phyloP scores from a whole-genome alignment of 1,140 invertebrate species.

The Brachionus calyciflorus region DNA sequence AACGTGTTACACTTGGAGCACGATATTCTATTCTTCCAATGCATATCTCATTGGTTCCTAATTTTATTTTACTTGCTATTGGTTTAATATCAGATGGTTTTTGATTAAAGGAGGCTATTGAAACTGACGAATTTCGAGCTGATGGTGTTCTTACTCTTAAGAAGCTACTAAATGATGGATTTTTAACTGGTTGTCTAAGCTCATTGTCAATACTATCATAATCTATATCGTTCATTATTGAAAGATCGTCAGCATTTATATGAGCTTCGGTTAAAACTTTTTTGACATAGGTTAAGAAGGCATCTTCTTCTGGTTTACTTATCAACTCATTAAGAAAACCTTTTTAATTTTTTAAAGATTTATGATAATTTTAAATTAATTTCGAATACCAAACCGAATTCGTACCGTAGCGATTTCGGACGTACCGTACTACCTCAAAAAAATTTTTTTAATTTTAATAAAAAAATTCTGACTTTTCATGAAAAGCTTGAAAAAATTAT shows the following conservation, averaged over 20 bases:
- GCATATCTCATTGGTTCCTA: neutral
- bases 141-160: neutral
- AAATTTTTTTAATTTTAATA: no score
- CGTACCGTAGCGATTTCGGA: no score
- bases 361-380: neutral
- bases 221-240: neutral
- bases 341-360: neutral
- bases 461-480: no score
- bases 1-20: neutral
- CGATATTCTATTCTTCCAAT: conserved; percentile 33
- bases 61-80: neutral
- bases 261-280: conserved; percentile 3
- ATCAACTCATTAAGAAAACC: neutral
- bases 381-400: no score
- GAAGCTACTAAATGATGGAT: neutral
- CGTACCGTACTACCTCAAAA: no score
- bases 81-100: neutral
- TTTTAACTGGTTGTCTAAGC: neutral
- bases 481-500: no score
- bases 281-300: conserved; percentile 20
- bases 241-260: neutral
- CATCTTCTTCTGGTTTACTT: neutral
- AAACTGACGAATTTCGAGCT: neutral
- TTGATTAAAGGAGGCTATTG: neutral
- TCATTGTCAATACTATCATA: neutral